A percentile compares a stretch with the other conserved stretches of the same genome.
Conservation (phyloP, 2,797 vertebrate genomes). For the Cyprinella venusta region DNA sequence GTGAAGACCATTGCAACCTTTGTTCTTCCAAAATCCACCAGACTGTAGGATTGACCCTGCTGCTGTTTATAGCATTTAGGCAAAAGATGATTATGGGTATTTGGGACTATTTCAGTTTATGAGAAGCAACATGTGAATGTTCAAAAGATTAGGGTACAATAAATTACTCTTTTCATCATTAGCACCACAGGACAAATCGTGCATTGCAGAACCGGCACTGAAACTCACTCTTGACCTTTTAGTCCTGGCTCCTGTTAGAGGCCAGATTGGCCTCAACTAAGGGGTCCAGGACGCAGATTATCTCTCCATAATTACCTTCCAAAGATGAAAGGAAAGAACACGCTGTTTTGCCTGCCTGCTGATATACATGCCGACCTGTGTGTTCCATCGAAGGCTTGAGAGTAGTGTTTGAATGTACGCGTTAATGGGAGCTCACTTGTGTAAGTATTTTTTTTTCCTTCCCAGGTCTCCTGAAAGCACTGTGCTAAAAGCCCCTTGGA, state of each 20-base stretch:
- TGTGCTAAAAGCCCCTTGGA: conserved; percentile 32
- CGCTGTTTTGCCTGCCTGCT: background rate
- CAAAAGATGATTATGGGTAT: background rate
- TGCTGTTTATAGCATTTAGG: background rate
- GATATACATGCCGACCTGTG: background rate
- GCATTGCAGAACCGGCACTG: background rate
- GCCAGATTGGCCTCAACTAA: conserved; percentile 48
- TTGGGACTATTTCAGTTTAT: background rate
- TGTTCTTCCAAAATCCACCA: background rate
- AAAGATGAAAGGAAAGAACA: conserved; percentile 52
- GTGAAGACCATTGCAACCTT: background rate
- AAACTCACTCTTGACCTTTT: conserved; percentile 54
- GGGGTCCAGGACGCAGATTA: conserved; percentile 49
- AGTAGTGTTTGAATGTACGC: conserved; percentile 11
- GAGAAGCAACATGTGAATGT: background rate
- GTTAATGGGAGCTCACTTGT: conserved; percentile 1
- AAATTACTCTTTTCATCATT: background rate
- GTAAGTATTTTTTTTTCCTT: background rate
- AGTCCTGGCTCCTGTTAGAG: conserved; percentile 32
- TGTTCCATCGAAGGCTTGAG: background rate
- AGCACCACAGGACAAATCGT: background rate
- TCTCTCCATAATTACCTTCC: conserved; percentile 44
- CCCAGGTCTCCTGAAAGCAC: conserved; percentile 8
- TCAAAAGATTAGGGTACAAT: background rate
- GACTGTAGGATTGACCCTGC: background rate